Evolutionary conservation across 2,113 vertebrate species (phyloP), one percentile per base, ranked within the genome.

Genomic region (Ochotona curzoniae): DNA sequence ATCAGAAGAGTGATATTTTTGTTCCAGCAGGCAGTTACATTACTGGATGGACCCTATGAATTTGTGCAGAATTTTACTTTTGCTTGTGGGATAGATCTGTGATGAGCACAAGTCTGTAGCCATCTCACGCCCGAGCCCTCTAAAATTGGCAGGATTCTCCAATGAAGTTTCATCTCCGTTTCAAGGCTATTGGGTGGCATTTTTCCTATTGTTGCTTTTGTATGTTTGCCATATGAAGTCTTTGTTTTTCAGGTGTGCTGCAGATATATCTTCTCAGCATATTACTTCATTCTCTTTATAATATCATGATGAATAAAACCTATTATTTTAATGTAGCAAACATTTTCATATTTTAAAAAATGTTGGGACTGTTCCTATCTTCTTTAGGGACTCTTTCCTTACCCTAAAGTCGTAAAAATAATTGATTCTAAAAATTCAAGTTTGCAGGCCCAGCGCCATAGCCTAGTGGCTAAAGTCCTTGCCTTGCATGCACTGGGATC

Each of bases 211-310:
- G 80, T 85, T 90, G 28, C 38, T 44, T 86, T 81, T 75, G 74
- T 69, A 63, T 86, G 44, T 26, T 81, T 80, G 67, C 74, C 26
- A 13, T 61, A 75, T 21, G 63, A 75, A 49, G 20, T 13, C 28
- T 93, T 82, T 63, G 26, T 57, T 74, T 15, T 60, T 95, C 28
- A 9, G 32, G 81, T 54, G 18, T 63, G 3, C 70, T 95, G 54
- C 28, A 86, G 63, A 93, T 54, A 74, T 21, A 80, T 47, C 23
- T 20, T 85, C 38, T 74, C 74, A 57, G 66, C 47, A 66, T 61
- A 69, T 81, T 26, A 80, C 85, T 93, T 95, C 6, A 81, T 79
- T 87, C 80, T 73, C 82, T 90, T 87, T 91, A 74, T 81, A 44
- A 44, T 44, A 49, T 61, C 30, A 74, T 49, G 4, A 35, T 75